Evolutionary conservation across 2,888 invertebrate genomes (phyloP).

Genomic region (Plutella xylostella): DNA sequence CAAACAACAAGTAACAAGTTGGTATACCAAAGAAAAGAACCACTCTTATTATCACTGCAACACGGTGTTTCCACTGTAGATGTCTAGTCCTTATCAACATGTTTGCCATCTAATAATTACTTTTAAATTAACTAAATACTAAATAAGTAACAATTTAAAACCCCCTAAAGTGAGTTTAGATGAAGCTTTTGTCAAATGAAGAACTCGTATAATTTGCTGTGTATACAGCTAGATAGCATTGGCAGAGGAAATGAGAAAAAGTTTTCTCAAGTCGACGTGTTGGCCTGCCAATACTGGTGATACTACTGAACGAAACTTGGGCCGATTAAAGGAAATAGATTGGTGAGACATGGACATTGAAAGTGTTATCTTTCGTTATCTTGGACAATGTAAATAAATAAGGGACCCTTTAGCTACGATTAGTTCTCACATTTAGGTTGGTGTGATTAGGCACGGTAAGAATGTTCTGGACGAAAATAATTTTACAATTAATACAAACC

Average conservation of each 20-base stretch:
- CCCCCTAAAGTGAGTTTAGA: not conserved
- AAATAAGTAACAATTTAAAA: not conserved
- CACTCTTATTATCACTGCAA: constrained; percentile 40
- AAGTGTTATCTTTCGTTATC: no score
- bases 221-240: constrained; percentile 43
- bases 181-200: constrained; percentile 46
- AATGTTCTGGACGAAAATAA: no score
- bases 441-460: no score
- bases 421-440: no score
- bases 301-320: constrained; percentile 28
- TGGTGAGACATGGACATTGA: no score
- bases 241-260: constrained; percentile 22
- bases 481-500: no score
- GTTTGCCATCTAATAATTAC: constrained; percentile 39
- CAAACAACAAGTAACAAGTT: constrained; percentile 31
- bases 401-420: no score
- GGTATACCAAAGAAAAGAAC: constrained; percentile 44
- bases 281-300: constrained; percentile 19
- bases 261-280: constrained; percentile 29
- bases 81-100: constrained; percentile 59
- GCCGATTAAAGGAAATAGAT: constrained; percentile 9
- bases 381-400: not conserved
- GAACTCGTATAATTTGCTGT: constrained; percentile 49
- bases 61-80: constrained; percentile 32
- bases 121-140: not conserved